Evolutionary conservation across 1,140 invertebrate genomes (phyloP).

Genomic region (Lordiphosa stackelbergi): DNA sequence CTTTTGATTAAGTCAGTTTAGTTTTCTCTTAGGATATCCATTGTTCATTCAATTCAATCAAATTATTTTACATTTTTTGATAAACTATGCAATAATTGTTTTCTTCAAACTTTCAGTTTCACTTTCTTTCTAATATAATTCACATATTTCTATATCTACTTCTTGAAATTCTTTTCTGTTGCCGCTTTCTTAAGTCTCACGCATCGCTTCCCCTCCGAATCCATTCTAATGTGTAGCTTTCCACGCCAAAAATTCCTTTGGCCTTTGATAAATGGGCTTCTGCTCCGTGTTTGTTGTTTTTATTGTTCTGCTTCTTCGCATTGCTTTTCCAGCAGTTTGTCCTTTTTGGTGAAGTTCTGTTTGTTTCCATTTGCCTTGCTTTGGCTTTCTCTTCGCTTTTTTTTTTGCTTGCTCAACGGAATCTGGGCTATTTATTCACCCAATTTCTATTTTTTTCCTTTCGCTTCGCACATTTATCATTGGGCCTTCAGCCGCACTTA

Average conservation of each 20-base stretch:
- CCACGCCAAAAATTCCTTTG: constrained; percentile 61
- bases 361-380: constrained; percentile 67
- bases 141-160: background rate
- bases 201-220: constrained; percentile 18
- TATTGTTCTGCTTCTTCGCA: constrained; percentile 35
- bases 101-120: background rate
- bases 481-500: constrained; percentile 66
- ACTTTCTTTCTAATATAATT: background rate
- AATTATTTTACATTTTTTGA: no score
- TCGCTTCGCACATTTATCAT: constrained; percentile 69
- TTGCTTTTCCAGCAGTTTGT: constrained; percentile 43
- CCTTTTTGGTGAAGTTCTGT: constrained; percentile 64
- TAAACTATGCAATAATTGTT: no score
- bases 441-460: constrained; percentile 71
- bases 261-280: constrained; percentile 69
- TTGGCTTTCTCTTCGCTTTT: constrained; percentile 36
- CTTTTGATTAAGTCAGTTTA: no score
- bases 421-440: constrained; percentile 76
- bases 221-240: constrained; percentile 42
- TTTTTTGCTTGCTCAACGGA: constrained; percentile 65
- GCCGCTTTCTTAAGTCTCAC: constrained; percentile 11
- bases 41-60: no score
- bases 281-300: constrained; percentile 57
- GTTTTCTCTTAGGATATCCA: no score
- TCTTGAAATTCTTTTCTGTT: background rate